Evolutionary conservation across 2,888 invertebrate genomes (phyloP).

Genomic region (Drosophila histrio): DNA sequence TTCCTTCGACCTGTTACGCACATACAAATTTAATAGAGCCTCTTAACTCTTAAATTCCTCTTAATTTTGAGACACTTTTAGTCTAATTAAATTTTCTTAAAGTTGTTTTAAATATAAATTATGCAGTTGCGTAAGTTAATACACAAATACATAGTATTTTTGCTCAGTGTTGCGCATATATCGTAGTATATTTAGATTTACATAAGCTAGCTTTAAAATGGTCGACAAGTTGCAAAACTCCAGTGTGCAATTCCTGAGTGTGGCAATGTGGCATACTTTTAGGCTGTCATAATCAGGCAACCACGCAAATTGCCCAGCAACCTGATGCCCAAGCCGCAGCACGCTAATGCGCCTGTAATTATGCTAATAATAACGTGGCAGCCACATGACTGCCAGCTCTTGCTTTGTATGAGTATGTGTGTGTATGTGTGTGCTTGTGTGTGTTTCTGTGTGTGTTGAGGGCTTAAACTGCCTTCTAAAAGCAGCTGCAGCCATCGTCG

Average conservation of each 20-base stretch:
- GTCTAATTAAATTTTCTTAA: too few species aligned
- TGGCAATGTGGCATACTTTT: constrained; percentile 37
- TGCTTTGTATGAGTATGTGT: background rate
- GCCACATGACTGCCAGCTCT: constrained; percentile 40
- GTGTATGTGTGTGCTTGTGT: background rate
- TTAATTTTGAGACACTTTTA: too few species aligned
- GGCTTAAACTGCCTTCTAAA: constrained; percentile 50
- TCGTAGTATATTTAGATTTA: constrained; percentile 13
- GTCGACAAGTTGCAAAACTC: constrained; percentile 29
- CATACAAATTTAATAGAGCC: too few species aligned
- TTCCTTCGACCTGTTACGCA: too few species aligned
- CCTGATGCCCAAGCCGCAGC: constrained; percentile 52
- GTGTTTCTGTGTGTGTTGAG: constrained; percentile 11
- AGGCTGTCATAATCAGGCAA: constrained; percentile 61
- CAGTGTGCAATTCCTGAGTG: background rate
- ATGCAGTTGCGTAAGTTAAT: too few species aligned
- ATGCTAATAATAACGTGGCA: constrained; percentile 74
- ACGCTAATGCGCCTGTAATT: constrained; percentile 77
- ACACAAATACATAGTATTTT: too few species aligned
- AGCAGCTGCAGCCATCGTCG: constrained; percentile 36
- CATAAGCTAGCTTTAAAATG: constrained; percentile 33
- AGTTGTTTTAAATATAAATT: too few species aligned
- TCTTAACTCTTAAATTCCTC: too few species aligned
- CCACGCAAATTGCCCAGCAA: constrained; percentile 56
- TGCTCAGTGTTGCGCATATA: background rate